Evolutionary conservation across 2,113 vertebrate genomes (phyloP).

Genomic region (Vireo altiloquus): DNA sequence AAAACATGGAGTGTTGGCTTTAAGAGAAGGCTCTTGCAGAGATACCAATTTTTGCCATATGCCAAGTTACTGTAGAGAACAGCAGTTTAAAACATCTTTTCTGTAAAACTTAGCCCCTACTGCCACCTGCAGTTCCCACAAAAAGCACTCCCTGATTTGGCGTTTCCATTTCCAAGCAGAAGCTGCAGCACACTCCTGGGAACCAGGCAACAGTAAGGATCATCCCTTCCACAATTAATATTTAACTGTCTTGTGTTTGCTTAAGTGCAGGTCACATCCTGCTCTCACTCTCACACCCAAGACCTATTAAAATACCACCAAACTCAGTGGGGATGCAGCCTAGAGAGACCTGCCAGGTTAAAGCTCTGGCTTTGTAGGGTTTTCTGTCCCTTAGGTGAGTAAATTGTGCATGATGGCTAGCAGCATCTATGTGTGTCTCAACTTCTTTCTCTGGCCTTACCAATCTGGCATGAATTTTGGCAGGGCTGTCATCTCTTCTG

Average conservation of each 20-base stretch:
- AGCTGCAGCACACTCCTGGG: not conserved
- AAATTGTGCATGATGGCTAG: not conserved
- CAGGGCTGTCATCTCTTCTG: not conserved
- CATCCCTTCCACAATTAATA: not conserved
- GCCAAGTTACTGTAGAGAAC: not conserved
- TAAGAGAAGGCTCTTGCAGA: not conserved
- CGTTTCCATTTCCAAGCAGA: not conserved
- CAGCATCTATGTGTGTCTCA: not conserved
- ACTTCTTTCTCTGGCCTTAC: not conserved
- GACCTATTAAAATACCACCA: not conserved
- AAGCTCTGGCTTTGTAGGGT: not conserved
- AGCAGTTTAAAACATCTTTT: not conserved
- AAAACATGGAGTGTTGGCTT: not conserved
- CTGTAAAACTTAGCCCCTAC: conserved; percentile 4
- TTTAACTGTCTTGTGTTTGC: not conserved
- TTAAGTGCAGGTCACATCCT: not conserved
- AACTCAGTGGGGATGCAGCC: not conserved
- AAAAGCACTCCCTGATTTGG: not conserved
- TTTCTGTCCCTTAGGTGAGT: not conserved
- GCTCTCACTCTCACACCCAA: not conserved
- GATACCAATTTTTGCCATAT: not conserved
- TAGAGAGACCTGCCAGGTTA: not conserved
- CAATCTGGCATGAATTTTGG: not conserved
- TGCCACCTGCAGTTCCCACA: conserved; percentile 54
- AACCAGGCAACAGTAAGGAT: not conserved